These are phyloP conservation scores for Panulirus ornatus DNA, from an alignment of 1,140 invertebrate genomes.

Conservation along the genomic window DNA sequence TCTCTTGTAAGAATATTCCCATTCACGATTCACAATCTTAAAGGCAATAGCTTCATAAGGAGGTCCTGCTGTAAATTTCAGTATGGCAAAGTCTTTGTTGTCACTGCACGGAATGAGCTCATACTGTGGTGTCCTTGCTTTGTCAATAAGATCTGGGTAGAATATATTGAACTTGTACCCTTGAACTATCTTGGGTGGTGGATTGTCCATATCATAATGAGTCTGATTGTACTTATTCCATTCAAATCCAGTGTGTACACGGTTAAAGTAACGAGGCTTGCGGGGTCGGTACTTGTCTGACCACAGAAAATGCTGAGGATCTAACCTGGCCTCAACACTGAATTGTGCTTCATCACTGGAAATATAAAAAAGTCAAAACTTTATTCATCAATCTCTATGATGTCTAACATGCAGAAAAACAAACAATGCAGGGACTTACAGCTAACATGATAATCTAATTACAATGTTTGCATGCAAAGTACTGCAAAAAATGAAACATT, in stretches of 20 bases:
- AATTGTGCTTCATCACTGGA: constrained; percentile 91
- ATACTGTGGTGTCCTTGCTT: constrained; percentile 95
- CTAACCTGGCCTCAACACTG: constrained; percentile 92
- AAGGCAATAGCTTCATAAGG: constrained; percentile 99
- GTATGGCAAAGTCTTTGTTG: constrained; percentile 95
- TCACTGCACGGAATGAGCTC: constrained; percentile 92
- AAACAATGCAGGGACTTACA: no score
- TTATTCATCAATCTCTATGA: no score
- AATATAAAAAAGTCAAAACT: constrained; percentile 76
- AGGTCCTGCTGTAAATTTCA: constrained; percentile 96
- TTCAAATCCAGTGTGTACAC: constrained; percentile 93
- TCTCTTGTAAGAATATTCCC: constrained; percentile 99
- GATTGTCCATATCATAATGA: constrained; percentile 99
- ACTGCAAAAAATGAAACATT: no score
- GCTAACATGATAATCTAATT: no score
- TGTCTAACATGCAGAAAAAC: no score
- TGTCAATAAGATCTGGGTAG: constrained; percentile 99
- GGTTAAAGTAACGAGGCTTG: constrained; percentile 98
- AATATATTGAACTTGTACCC: constrained; percentile 99
- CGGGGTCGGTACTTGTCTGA: constrained; percentile 98
- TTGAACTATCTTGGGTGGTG: constrained; percentile 99
- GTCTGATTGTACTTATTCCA: constrained; percentile 99
- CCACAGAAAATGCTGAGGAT: constrained; percentile 95
- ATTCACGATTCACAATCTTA: constrained; percentile 99
- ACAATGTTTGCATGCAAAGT: no score